These are phyloP conservation scores for Scolopax bukidnonensis DNA, from an alignment of 2,797 vertebrate species.

Conservation along the genomic window DNA sequence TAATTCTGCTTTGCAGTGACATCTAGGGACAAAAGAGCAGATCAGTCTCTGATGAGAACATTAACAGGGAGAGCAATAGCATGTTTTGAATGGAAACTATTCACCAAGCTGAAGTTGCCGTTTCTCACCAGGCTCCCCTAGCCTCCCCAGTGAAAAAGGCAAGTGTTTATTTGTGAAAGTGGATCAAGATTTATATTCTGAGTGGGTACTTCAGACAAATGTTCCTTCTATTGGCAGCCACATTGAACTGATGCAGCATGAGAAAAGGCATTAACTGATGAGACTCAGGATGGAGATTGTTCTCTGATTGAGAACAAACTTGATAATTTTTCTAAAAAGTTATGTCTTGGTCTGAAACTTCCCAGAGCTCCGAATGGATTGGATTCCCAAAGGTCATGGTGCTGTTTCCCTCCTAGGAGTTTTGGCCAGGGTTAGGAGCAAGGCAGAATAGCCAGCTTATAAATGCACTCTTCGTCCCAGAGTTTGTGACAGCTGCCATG, in stretches of 20 bases:
- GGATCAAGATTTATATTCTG: not conserved
- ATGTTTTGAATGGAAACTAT: not conserved
- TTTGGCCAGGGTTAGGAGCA: not conserved
- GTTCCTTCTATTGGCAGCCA: not conserved
- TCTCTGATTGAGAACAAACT: not conserved
- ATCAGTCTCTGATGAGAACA: not conserved
- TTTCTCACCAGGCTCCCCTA: not conserved
- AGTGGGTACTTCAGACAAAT: not conserved
- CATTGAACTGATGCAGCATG: not conserved
- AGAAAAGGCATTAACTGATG: not conserved
- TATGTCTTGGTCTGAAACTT: not conserved
- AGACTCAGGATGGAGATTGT: not conserved
- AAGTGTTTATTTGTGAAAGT: not conserved
- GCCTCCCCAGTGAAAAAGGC: not conserved
- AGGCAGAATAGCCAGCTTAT: not conserved
- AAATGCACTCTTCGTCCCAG: not conserved
- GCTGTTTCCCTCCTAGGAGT: not conserved
- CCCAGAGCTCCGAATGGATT: not conserved
- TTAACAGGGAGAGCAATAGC: not conserved
- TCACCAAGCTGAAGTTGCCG: not conserved
- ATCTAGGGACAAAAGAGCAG: not conserved
- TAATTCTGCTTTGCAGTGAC: not conserved
- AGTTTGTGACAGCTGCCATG: not conserved
- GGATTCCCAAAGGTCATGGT: not conserved
- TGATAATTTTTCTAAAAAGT: not conserved